Percentiles rank a stretch among this genome's conserved stretches.
Evolutionary conservation across 2,888 invertebrate genomes (phyloP).

Genomic region (Cyrtodaria siliqua): DNA sequence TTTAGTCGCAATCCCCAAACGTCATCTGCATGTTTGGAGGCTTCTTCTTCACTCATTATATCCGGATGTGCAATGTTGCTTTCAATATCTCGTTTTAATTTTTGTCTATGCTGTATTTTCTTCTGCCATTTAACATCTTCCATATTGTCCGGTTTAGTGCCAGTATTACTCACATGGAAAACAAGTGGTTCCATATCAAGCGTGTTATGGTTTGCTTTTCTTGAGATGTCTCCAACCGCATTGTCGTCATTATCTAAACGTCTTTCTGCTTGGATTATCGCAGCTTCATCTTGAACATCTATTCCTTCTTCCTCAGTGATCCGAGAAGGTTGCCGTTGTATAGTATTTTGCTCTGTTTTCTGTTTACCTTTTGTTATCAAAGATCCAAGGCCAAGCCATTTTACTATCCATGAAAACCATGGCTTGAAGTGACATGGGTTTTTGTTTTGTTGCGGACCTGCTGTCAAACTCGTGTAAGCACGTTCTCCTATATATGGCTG

Average conservation of each 20-base stretch:
- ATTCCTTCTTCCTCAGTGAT: slow-evolving; percentile 64
- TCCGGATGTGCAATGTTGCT: slow-evolving; percentile 61
- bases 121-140: slow-evolving; percentile 46
- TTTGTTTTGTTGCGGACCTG: too few species aligned
- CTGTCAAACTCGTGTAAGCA: slow-evolving; percentile 27
- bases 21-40: slow-evolving; percentile 53
- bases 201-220: slow-evolving; percentile 18
- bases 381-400: slow-evolving; percentile 70
- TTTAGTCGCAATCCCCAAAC: slow-evolving; percentile 75
- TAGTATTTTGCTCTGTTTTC: slow-evolving; percentile 17
- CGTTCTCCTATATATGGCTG: slow-evolving; percentile 43
- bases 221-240: slow-evolving; percentile 40
- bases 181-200: slow-evolving; percentile 34
- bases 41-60: slow-evolving; percentile 69
- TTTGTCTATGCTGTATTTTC: slow-evolving; percentile 48
- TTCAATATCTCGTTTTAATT: slow-evolving; percentile 50
- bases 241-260: slow-evolving; percentile 61
- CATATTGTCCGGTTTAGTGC: slow-evolving; percentile 24
- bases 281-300: slow-evolving; percentile 65
- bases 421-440: slow-evolving; percentile 24
- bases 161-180: slow-evolving; percentile 36
- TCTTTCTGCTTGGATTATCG: slow-evolving; percentile 56
- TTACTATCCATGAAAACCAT: slow-evolving; percentile 57
- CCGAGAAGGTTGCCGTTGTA: slow-evolving; percentile 41
- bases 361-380: slow-evolving; percentile 48